A percentile compares a stretch with the other conserved stretches of the same genome.
These are phyloP conservation scores for Batillaria attramentaria DNA, from an alignment of 1,140 invertebrate species.

Conservation along the genomic window DNA sequence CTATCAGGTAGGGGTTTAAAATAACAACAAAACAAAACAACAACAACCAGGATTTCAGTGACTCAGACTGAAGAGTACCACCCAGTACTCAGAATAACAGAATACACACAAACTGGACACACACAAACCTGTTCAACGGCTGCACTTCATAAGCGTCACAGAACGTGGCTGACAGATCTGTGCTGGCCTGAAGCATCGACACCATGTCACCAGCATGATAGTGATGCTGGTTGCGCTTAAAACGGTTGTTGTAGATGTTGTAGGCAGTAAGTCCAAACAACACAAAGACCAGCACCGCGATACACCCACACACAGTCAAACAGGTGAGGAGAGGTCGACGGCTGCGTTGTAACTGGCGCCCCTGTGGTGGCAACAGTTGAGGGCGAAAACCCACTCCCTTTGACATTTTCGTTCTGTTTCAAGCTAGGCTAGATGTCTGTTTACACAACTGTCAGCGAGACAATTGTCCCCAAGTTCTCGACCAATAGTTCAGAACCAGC, in stretches of 20 bases:
- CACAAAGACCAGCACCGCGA: conserved; percentile 17
- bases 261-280: conserved; percentile 21
- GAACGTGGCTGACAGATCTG: conserved; percentile 11
- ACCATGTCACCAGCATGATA: background rate
- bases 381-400: conserved; percentile 21
- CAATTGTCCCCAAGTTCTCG: no score
- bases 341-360: conserved; percentile 3
- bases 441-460: no score
- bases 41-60: no score
- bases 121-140: background rate
- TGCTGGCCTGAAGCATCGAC: background rate
- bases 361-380: background rate
- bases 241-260: conserved; percentile 28
- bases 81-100: no score
- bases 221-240: background rate
- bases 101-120: background rate
- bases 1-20: no score
- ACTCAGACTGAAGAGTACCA: no score
- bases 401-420: background rate
- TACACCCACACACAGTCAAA: conserved; percentile 5
- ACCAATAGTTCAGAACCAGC: no score
- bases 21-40: no score
- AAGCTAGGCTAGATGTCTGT: background rate
- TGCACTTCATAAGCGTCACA: background rate
- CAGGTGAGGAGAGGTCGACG: conserved; percentile 2